Evolutionary conservation across 2,888 invertebrate genomes (phyloP).

Genomic region (Eupithecia centaureata): DNA sequence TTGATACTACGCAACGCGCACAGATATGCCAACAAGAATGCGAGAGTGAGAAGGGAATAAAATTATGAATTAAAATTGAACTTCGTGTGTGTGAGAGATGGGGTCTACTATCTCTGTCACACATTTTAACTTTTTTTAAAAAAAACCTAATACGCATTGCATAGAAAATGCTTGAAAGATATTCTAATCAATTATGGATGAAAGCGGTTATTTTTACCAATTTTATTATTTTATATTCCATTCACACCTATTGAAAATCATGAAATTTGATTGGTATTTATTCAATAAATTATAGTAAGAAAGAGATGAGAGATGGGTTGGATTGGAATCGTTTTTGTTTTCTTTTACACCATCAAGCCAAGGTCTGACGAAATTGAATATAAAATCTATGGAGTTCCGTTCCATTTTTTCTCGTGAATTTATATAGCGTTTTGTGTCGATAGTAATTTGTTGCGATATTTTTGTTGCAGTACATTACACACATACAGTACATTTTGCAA

Average conservation of each 20-base stretch:
- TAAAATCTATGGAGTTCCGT: too few relatives aligned
- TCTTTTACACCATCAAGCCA: not conserved
- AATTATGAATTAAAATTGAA: conserved; percentile 60
- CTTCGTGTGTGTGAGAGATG: conserved; percentile 42
- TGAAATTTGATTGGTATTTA: too few relatives aligned
- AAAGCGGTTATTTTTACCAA: not conserved
- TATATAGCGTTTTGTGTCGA: too few relatives aligned
- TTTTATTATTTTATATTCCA: not conserved
- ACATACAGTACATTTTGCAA: too few relatives aligned
- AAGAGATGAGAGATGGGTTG: conserved; percentile 43
- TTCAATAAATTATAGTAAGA: conserved; percentile 25
- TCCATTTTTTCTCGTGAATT: too few relatives aligned
- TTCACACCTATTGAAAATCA: not conserved
- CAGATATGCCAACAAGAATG: conserved; percentile 15
- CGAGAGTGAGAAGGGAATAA: conserved; percentile 36
- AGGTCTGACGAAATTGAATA: not conserved
- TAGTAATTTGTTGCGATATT: conserved; percentile 5
- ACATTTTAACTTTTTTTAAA: not conserved
- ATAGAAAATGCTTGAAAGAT: not conserved
- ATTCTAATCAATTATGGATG: not conserved
- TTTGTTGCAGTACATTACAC: too few relatives aligned
- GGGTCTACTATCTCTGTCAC: conserved; percentile 17
- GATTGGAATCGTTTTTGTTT: conserved; percentile 22
- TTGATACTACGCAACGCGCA: conserved; percentile 21
- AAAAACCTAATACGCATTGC: too few relatives aligned